Evolutionary conservation across 2,888 invertebrate species (phyloP), one percentile per base, ranked within the genome.

Genomic region (Calameuta pallipes): DNA sequence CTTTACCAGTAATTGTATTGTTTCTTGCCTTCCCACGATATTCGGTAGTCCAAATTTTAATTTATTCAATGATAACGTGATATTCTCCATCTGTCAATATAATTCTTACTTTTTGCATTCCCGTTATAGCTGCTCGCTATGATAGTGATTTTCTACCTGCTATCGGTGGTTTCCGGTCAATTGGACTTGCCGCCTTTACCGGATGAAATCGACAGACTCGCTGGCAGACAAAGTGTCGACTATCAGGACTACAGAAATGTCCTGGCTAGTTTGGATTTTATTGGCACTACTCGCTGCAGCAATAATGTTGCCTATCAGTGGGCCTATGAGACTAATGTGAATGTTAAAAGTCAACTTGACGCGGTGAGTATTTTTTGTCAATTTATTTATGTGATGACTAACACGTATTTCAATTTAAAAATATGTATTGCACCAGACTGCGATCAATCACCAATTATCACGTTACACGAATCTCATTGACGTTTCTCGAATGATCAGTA

Each of bases 281-380:
- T 95, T 87, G 95, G 96, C 13, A 95, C 96, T 0, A 94, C 95
- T 89, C 95, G 96, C 90, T 97, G 97, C 87, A 96, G 96, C 0
- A 95, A 95, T 76, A 97, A 97, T 90, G 97, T 97, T n/a, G 95
- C 94, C 0, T 96, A 96, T 1, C 97, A 97, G 88, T 97, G 97
- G 97, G 95, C 95, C 90, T 97, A 97, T 88, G 97, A 97, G 92
- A 97, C 97, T 6, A 95, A 97, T 88, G 96, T 97, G 69, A 97
- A 96, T 91, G 96, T 96, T 90, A 94, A 93, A 74, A 96, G 96
- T 1, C 97, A 97, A 92, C 92, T 96, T 84, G 95, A 96, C 87
- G 97, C 97, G 90, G 97, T 97, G 91, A 96, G 96, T 95, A 56
- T 56, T 1, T 23, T 56, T 56, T 56, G 1, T 41, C 23, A 6